Conservation (phyloP, 2,888 invertebrate genomes). For the Ctena decussata region DNA sequence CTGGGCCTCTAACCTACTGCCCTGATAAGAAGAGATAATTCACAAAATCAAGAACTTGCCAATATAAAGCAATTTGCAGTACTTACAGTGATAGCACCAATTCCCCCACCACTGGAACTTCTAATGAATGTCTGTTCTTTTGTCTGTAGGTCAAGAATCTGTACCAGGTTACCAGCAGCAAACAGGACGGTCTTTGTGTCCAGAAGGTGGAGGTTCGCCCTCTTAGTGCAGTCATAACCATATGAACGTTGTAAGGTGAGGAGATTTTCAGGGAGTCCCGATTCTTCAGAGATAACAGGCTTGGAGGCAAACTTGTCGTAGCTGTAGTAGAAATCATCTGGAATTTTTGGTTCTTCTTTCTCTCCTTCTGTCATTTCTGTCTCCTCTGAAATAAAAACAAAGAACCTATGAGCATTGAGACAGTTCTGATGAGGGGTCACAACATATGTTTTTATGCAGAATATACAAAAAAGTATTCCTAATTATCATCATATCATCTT, state of each 20-base stretch:
- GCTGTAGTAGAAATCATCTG: conserved; percentile 85
- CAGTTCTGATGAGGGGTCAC: too few species aligned
- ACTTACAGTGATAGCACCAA: conserved; percentile 93
- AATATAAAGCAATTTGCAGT: too few species aligned
- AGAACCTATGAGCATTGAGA: too few species aligned
- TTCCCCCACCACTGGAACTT: conserved; percentile 92
- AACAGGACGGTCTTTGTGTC: conserved; percentile 93
- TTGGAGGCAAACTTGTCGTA: conserved; percentile 80
- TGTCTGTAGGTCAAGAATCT: conserved; percentile 91
- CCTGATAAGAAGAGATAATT: too few species aligned
- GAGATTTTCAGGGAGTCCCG: conserved; percentile 83
- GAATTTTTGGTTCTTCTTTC: conserved; percentile 73
- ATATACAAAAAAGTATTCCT: too few species aligned
- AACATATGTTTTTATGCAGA: too few species aligned
- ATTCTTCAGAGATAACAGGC: conserved; percentile 81
- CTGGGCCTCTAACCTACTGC: too few species aligned
- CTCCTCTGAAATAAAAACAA: too few species aligned
- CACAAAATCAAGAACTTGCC: too few species aligned
- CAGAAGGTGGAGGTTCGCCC: conserved; percentile 93
- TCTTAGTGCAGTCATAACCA: conserved; percentile 94
- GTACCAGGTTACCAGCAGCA: conserved; percentile 93
- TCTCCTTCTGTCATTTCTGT: conserved; percentile 7
- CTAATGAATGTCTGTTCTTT: conserved; percentile 91
- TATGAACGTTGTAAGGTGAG: conserved; percentile 90
- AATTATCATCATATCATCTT: too few species aligned